Evolutionary conservation across 2,113 vertebrate genomes (phyloP).

Genomic region (Prietella phreatophila): DNA sequence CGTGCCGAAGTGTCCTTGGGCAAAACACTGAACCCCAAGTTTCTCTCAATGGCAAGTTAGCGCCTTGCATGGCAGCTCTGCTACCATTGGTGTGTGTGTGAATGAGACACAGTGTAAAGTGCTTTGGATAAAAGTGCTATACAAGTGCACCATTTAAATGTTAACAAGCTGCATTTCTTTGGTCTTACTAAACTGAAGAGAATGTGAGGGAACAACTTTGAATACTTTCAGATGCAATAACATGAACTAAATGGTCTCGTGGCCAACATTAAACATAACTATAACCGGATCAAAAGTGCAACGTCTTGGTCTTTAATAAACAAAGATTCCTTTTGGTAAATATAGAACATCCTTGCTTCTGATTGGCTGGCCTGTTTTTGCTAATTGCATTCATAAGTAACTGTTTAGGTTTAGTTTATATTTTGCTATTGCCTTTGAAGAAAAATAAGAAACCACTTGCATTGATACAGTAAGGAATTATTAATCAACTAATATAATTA

Average conservation of each 20-base stretch:
- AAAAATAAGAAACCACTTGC: background rate
- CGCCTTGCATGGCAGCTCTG: too few relatives aligned
- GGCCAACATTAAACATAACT: background rate
- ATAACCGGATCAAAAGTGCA: background rate
- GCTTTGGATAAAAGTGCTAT: too few relatives aligned
- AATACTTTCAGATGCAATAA: background rate
- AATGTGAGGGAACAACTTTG: background rate
- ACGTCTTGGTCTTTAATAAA: background rate
- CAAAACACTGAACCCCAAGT: too few relatives aligned
- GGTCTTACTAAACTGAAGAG: background rate
- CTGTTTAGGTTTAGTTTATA: background rate
- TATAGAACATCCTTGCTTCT: background rate
- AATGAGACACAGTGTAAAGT: too few relatives aligned
- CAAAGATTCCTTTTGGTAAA: background rate
- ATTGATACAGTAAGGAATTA: background rate
- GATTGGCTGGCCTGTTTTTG: background rate
- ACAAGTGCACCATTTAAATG: background rate
- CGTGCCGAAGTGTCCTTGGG: too few relatives aligned
- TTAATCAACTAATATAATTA: background rate
- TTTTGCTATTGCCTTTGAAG: background rate
- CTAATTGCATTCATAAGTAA: background rate
- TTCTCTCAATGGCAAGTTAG: too few relatives aligned
- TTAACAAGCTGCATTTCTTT: background rate
- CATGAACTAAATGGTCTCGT: background rate
- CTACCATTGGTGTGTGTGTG: too few relatives aligned